Evolutionary conservation across 2,888 invertebrate genomes (phyloP).

Genomic region (Drosophila nr. perissopoda): DNA sequence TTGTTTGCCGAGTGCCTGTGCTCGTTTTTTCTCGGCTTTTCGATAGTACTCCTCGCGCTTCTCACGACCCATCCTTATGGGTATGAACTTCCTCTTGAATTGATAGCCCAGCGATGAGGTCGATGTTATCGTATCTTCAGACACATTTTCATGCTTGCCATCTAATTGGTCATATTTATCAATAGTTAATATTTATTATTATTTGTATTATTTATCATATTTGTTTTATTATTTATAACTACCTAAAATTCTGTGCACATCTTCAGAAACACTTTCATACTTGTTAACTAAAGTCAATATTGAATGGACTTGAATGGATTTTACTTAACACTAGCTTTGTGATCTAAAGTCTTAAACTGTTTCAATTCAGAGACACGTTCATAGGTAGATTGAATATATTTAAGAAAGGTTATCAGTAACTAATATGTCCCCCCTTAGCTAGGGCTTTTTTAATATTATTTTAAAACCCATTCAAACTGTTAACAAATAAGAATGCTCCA

Average conservation of each 20-base stretch:
- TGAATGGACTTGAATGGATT: background rate
- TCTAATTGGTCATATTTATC: slow-evolving; percentile 1
- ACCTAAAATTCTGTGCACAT: too few relatives aligned
- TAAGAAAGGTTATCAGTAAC: too few relatives aligned
- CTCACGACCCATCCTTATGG: slow-evolving; percentile 18
- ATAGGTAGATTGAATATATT: too few relatives aligned
- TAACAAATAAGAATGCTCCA: too few relatives aligned
- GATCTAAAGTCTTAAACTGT: background rate
- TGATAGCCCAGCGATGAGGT: slow-evolving; percentile 71
- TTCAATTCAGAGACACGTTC: too few relatives aligned
- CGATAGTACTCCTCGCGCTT: slow-evolving; percentile 30
- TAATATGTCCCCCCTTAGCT: too few relatives aligned
- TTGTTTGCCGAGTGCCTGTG: slow-evolving; percentile 12
- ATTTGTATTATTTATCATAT: too few relatives aligned
- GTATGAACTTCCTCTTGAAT: slow-evolving; percentile 63
- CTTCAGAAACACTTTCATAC: too few relatives aligned
- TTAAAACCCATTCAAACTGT: too few relatives aligned
- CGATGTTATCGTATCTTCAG: slow-evolving; percentile 49
- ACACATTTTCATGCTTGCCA: background rate
- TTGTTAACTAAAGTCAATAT: background rate
- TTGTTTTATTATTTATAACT: too few relatives aligned
- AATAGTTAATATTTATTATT: background rate
- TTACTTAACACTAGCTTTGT: background rate
- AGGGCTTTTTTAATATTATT: too few relatives aligned
- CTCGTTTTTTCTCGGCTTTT: slow-evolving; percentile 38